Evolutionary conservation across 2,797 vertebrate genomes (phyloP), one percentile per base, ranked within the genome.

Genomic region (Enteromius thamalakanensis): DNA sequence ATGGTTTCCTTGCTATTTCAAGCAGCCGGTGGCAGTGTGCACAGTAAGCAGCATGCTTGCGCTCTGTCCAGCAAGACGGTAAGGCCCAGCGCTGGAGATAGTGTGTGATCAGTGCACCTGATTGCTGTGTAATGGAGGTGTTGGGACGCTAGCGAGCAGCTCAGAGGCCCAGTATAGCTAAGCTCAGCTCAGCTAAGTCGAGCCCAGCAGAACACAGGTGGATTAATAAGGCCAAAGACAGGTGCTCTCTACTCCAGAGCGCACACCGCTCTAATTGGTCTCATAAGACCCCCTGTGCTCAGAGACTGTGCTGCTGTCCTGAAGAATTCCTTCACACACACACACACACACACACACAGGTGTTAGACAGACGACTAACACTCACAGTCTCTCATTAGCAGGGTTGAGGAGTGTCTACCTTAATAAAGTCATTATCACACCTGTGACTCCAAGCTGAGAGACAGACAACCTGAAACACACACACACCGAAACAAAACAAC

Each of bases 201-300:
- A 78, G 81, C 80, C 86, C 77, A 79, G 67, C 72, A 82, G 74
- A 83, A 79, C 83, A 86, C 83, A 91, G 90, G 89, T 90, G 90
- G 89, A 93, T 92, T 93, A 94, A 94, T 92, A 94, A 91, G 92
- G 92, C 85, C 91, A 85, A 37, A 86, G 82, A 89, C 87, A 87
- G 85, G 82, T 87, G 83, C 68, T 71, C 88, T 91, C 91, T 91
- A 87, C 90, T 93, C 90, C 91, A 91, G 91, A 90, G 90, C 91
- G 90, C 92, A 92, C 90, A 92, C 89, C 89, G 90, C 90, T 88
- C 91, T 94, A 94, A 94, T 95, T 94, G 93, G 93, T 93, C 93
- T 94, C 93, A 92, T 90, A 93, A 91, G 92, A 90, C 92, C 89
- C 89, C 83, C 90, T 93, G 92, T 83, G 71, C 85, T 84, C 64